Conservation (phyloP, 2,888 invertebrate genomes). For the Pharmacophagus antenor region DNA sequence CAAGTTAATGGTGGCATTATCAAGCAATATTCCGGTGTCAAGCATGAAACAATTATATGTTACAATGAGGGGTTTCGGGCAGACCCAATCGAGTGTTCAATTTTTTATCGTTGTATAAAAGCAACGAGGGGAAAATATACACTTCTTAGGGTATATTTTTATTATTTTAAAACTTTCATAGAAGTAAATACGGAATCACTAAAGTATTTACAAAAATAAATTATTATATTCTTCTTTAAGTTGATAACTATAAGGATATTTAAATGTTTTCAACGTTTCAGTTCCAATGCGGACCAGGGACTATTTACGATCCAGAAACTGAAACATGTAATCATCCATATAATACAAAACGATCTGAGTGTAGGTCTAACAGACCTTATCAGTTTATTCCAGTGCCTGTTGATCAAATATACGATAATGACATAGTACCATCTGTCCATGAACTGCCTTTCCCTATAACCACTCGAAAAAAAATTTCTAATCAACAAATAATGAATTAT, state of each 20-base stretch:
- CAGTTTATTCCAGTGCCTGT: constrained; percentile 30
- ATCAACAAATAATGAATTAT: constrained; percentile 32
- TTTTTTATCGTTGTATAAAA: constrained; percentile 88
- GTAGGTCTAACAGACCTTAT: constrained; percentile 61
- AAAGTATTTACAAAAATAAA: too few relatives aligned
- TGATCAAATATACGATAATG: constrained; percentile 61
- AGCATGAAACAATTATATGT: constrained; percentile 77
- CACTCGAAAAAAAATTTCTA: constrained; percentile 42
- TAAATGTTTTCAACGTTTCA: constrained; percentile 49
- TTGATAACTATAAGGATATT: background rate
- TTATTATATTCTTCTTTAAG: too few relatives aligned
- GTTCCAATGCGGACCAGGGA: constrained; percentile 88
- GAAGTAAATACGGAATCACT: too few relatives aligned
- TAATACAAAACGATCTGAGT: constrained; percentile 85
- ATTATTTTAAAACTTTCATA: too few relatives aligned
- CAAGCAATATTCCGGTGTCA: constrained; percentile 60
- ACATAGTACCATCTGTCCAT: constrained; percentile 54
- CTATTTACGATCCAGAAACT: constrained; percentile 85
- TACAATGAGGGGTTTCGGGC: constrained; percentile 85
- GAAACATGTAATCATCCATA: constrained; percentile 86
- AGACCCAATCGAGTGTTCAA: constrained; percentile 86
- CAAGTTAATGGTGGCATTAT: constrained; percentile 54
- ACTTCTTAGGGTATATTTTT: constrained; percentile 69
- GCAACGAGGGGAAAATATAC: constrained; percentile 79
- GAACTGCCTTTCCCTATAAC: constrained; percentile 62